A percentile compares a stretch with the other conserved stretches of the same genome.
phyloP scores from a whole-genome alignment of 2,797 vertebrate genomes.

The Syncerus caffer region DNA sequence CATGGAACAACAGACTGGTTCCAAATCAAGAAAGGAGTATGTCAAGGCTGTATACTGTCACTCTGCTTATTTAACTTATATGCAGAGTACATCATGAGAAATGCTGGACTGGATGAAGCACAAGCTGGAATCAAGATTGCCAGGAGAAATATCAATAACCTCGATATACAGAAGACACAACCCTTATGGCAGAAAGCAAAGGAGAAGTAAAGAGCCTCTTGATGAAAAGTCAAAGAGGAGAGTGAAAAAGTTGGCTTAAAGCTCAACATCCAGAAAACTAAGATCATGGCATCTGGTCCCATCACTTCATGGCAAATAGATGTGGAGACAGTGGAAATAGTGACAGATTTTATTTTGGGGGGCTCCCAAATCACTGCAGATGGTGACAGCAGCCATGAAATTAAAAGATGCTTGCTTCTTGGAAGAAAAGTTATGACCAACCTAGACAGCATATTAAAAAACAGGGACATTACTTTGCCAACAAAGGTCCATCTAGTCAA shows the following conservation, averaged over 20 bases:
- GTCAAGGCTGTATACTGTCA: not conserved
- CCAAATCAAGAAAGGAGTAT: not conserved
- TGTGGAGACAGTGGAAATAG: not conserved
- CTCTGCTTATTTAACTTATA: not conserved
- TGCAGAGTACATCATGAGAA: not conserved
- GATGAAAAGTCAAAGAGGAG: not conserved
- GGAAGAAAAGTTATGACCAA: not conserved
- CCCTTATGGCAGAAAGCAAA: not conserved
- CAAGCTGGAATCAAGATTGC: not conserved
- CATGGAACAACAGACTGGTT: not conserved
- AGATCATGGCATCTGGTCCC: not conserved
- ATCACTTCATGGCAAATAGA: not conserved
- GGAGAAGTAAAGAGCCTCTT: not conserved
- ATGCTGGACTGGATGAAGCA: not conserved
- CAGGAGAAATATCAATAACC: not conserved
- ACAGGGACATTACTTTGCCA: not conserved
- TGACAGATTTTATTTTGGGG: accelerated
- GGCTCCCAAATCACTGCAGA: not conserved
- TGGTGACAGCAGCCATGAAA: not conserved
- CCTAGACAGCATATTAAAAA: not conserved
- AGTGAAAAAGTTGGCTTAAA: not conserved
- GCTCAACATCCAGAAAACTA: not conserved
- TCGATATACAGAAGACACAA: not conserved
- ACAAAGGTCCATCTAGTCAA: not conserved
- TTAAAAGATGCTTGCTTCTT: accelerated